A percentile compares a stretch with the other conserved stretches of the same genome.
These are phyloP conservation scores for Listrodromus nycthemerus DNA, from an alignment of 2,888 invertebrate genomes.

Conservation along the genomic window DNA sequence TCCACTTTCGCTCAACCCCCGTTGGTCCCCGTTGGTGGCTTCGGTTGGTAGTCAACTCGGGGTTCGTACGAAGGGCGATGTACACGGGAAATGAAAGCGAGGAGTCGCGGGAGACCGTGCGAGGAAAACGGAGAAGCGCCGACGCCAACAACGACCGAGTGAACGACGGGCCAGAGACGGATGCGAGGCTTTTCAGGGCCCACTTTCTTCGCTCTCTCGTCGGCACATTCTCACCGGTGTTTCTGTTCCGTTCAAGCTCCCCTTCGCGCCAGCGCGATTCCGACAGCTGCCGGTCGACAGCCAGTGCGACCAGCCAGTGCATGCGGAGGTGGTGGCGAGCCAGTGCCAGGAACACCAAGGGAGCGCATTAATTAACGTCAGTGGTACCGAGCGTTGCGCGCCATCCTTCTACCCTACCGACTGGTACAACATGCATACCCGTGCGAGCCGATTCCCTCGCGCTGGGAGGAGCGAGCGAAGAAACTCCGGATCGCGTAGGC, in stretches of 20 bases:
- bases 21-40: too few relatives aligned
- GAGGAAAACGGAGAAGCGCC: constrained; percentile 1
- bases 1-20: constrained; percentile 41
- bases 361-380: constrained; percentile 77
- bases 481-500: constrained; percentile 38
- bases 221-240: constrained; percentile 34
- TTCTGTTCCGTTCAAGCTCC: constrained; percentile 12
- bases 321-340: constrained; percentile 34
- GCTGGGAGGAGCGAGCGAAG: constrained; percentile 17
- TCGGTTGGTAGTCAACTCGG: constrained; percentile 10
- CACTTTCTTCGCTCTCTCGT: constrained; percentile 39
- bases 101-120: constrained; percentile 23
- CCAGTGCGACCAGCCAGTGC: constrained; percentile 32
- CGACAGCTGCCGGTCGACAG: constrained; percentile 52
- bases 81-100: constrained; percentile 26
- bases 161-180: constrained; percentile 27
- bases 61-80: constrained; percentile 33
- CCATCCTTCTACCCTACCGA: constrained; percentile 47
- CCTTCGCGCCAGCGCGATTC: constrained; percentile 18
- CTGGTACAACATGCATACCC: constrained; percentile 19
- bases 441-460: constrained; percentile 1
- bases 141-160: constrained; percentile 17
- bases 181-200: constrained; percentile 24
- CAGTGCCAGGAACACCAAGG: constrained; percentile 72
- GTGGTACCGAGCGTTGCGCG: constrained; percentile 69